A percentile compares a stretch with the other conserved stretches of the same genome.
phyloP scores from a whole-genome alignment of 1,140 invertebrate species.

The Drosophila fuyamai region DNA sequence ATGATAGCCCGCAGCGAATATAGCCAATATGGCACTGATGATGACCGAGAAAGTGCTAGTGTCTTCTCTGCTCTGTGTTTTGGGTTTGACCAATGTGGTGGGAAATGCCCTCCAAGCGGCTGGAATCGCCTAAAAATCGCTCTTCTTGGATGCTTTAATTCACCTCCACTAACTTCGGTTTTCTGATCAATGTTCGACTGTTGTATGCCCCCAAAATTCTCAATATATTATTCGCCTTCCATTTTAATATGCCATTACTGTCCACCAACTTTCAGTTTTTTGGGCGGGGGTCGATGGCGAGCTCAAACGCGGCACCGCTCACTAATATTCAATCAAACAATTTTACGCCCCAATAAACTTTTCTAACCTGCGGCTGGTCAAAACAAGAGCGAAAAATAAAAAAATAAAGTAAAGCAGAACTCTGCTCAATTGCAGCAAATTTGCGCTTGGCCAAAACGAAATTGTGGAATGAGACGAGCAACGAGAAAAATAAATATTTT shows the following conservation, averaged over 20 bases:
- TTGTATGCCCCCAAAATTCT: constrained; percentile 15
- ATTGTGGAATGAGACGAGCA: not conserved
- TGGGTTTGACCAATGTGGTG: constrained; percentile 49
- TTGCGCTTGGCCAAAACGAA: constrained; percentile 45
- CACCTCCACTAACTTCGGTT: not conserved
- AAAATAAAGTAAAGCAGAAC: constrained; percentile 44
- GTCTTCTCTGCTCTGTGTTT: constrained; percentile 25
- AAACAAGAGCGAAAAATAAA: constrained; percentile 13
- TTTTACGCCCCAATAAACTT: constrained; percentile 74
- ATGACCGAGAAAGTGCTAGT: constrained; percentile 59
- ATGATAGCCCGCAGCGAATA: constrained; percentile 58
- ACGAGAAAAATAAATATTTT: constrained; percentile 40
- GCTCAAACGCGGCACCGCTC: constrained; percentile 35
- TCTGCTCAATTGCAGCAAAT: constrained; percentile 73
- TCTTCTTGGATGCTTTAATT: no score
- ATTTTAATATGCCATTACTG: constrained; percentile 23
- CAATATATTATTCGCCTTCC: constrained; percentile 1
- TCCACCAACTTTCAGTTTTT: constrained; percentile 18
- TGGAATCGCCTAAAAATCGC: constrained; percentile 36
- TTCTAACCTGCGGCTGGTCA: constrained; percentile 62
- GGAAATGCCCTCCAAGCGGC: constrained; percentile 31
- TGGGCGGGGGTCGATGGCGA: constrained; percentile 20
- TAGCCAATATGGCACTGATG: constrained; percentile 29
- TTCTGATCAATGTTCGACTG: constrained; percentile 7
- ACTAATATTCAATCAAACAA: constrained; percentile 81